Base-by-base conservation (phyloP, 2,888 invertebrate species). In the Notocelia uddmanniana region DNA sequence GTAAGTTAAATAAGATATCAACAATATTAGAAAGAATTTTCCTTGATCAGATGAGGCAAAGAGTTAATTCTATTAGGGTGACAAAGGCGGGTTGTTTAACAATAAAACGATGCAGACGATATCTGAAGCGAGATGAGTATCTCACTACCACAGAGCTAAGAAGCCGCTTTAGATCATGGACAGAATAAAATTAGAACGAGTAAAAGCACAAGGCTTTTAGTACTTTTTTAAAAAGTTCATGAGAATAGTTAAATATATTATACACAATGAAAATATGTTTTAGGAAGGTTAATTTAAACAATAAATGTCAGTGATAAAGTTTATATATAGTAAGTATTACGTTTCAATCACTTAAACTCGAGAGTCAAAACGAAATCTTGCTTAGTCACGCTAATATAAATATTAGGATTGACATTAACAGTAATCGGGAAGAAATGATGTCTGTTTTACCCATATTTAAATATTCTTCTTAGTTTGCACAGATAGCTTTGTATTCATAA, bases 31-130 rank as follows among this genome's bases (percentile, higher is more conserved):
- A 62, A 57, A 68, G 37, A 50, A 48, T 54, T 64, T 73, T 19
- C 41, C 63, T 68, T 54, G 54, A 34, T 70, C 66, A 68, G 69
- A 69, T 58, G 68, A 54, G 66, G 74, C 69, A 57, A 66, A 50
- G 68, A 76, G 74, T 74, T 79, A 75, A 80, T 76, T 80, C 80
- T 79, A 81, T 81, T 81, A 80, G 78, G 41, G 69, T 68, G 73
- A 73, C 70, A 74, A 75, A 69, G 64, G 71, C 59, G 66, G 55
- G 76, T 79, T 79, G 78, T 79, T 78, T 77, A 74, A 78, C 78
- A 77, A 76, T 77, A 75, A 70, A 75, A 71, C 73, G 74, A 73
- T 69, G 63, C 63, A 52, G 69, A 26, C 48, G 54, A 31, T 71
- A 71, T 67, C 67, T 72, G 67, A 60, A 60, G 45, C 67, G 37